Percentiles rank a stretch among this genome's conserved stretches.
Conservation (phyloP, 92 coral and sea anemone species). For the Scolanthus callimorphus region DNA sequence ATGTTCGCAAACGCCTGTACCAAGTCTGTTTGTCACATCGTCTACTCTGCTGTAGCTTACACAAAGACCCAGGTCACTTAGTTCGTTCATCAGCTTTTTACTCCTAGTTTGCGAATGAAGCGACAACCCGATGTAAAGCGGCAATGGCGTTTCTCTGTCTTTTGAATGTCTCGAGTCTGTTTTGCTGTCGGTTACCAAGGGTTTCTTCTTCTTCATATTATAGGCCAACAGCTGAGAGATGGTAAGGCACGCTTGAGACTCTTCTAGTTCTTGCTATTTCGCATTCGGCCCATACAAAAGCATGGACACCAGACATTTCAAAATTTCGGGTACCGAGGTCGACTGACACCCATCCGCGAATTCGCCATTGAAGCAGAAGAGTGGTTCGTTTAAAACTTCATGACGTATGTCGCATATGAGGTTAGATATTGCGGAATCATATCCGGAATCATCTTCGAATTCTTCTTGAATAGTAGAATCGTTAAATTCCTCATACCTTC, state of each 20-base stretch:
- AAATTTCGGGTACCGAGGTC: conserved; percentile 25
- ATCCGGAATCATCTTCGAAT: conserved; percentile 10
- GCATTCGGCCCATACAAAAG: conserved; percentile 26
- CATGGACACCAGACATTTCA: conserved; percentile 34
- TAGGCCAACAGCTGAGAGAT: conserved; percentile 32
- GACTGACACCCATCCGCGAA: conserved; percentile 14
- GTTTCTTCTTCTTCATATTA: conserved; percentile 22
- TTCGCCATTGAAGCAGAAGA: conserved; percentile 6
- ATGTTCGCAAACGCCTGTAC: conserved; percentile 19
- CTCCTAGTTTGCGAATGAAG: conserved; percentile 37
- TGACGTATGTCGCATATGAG: conserved; percentile 12
- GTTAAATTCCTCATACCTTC: conserved; percentile 35
- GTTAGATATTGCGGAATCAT: conserved; percentile 16
- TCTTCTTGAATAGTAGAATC: conserved; percentile 20
- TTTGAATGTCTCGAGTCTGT: conserved; percentile 28
- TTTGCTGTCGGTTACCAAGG: too few species aligned
- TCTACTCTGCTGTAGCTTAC: conserved; percentile 13
- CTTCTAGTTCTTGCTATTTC: conserved; percentile 24
- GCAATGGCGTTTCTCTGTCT: conserved; percentile 40
- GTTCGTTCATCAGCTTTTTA: conserved; percentile 17
- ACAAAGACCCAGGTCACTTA: conserved; percentile 13
- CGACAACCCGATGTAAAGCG: conserved; percentile 18
- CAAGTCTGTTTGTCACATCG: conserved; percentile 5
- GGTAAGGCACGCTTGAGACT: conserved; percentile 44
- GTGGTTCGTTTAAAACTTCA: conserved; percentile 4